A percentile compares a stretch with the other conserved stretches of the same genome.
Evolutionary conservation across 2,797 vertebrate genomes (phyloP).

Genomic region (Labroides dimidiatus): DNA sequence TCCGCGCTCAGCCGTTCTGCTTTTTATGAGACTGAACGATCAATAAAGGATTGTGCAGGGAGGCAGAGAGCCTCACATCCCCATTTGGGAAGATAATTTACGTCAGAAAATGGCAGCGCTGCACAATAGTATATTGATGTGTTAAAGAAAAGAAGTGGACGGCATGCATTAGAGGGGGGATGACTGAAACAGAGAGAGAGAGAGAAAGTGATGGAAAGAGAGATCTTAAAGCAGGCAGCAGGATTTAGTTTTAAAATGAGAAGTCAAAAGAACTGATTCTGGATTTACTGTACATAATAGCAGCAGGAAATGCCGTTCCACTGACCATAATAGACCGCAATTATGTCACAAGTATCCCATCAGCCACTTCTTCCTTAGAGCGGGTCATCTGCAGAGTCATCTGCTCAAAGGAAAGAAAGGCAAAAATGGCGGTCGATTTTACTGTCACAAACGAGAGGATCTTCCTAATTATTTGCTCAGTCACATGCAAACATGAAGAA

Average conservation of each 20-base stretch:
- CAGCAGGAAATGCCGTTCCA: neutral
- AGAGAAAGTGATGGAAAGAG: neutral
- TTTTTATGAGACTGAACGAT: constrained; percentile 91
- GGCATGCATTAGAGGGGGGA: constrained; percentile 46
- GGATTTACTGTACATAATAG: neutral
- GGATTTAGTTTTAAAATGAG: constrained; percentile 16
- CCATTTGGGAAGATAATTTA: constrained; percentile 88
- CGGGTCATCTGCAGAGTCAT: neutral
- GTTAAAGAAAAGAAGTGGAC: constrained; percentile 81
- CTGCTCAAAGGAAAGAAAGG: neutral
- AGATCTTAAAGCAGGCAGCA: neutral
- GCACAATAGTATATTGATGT: constrained; percentile 87
- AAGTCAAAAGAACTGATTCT: neutral
- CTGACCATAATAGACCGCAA: constrained; percentile 5
- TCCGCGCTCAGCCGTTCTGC: constrained; percentile 50
- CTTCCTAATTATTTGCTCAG: neutral
- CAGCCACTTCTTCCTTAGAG: neutral
- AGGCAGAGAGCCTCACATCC: constrained; percentile 81
- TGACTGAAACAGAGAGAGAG: constrained; percentile 6
- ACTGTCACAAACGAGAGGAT: neutral
- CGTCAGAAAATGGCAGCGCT: constrained; percentile 80
- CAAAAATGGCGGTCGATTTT: neutral
- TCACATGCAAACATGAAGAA: neutral
- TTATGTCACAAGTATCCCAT: constrained; percentile 10
- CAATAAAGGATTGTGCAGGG: constrained; percentile 90